Conservation (phyloP, 2,113 vertebrate genomes). For the Heterocephalus glaber region DNA sequence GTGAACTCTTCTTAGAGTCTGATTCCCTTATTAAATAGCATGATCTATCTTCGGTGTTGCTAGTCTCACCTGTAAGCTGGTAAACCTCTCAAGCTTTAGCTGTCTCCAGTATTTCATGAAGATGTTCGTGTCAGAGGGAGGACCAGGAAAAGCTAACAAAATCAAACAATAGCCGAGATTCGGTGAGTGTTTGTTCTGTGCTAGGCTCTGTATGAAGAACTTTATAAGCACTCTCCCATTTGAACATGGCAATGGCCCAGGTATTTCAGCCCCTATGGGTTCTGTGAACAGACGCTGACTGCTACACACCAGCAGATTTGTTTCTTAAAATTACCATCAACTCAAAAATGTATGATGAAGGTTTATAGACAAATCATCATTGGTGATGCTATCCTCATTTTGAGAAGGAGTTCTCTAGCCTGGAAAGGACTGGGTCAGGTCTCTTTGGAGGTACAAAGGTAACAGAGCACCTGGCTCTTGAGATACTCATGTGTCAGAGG, state of each 20-base stretch:
- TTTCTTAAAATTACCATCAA: background rate
- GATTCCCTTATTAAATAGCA: background rate
- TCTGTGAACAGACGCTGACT: background rate
- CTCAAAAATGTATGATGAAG: background rate
- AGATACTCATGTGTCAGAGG: background rate
- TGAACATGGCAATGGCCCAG: background rate
- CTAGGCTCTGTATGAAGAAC: background rate
- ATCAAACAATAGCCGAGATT: background rate
- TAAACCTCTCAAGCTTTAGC: background rate
- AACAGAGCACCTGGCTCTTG: background rate
- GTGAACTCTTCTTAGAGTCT: conserved; percentile 52
- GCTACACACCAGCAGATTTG: background rate
- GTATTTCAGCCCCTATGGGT: background rate
- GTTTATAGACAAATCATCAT: background rate
- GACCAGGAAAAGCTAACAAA: background rate
- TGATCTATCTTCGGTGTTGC: background rate
- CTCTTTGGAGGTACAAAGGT: background rate
- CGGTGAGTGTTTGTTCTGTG: background rate
- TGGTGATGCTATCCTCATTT: background rate
- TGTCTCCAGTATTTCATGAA: background rate
- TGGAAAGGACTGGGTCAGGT: background rate
- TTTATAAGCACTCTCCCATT: background rate
- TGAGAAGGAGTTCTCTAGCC: background rate
- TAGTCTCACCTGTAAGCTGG: background rate
- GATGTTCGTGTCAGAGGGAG: background rate